Evolutionary conservation across 2,888 invertebrate species (phyloP).

Genomic region (Tineola bisselliella): DNA sequence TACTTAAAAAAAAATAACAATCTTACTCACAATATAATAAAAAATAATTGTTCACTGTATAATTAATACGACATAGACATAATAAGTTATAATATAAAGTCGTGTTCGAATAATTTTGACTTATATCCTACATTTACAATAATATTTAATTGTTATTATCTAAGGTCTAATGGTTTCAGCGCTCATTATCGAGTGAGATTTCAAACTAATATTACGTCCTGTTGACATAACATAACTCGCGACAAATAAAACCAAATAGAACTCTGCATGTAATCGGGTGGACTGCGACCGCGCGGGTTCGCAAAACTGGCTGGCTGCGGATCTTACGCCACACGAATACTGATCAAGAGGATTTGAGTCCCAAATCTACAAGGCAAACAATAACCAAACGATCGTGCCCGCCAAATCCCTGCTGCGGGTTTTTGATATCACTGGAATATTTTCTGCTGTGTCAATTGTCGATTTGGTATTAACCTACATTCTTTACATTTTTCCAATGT

Average conservation of each 20-base stretch:
- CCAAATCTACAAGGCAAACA: constrained; percentile 12
- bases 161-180: too few species aligned
- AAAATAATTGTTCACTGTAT: too few species aligned
- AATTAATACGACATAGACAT: too few species aligned
- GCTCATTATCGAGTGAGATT: too few species aligned
- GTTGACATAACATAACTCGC: too few species aligned
- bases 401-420: neutral
- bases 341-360: neutral
- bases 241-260: neutral
- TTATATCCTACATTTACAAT: too few species aligned
- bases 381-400: constrained; percentile 1
- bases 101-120: too few species aligned
- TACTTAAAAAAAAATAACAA: neutral
- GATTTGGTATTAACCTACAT: neutral
- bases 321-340: constrained; percentile 8
- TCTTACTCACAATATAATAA: too few species aligned
- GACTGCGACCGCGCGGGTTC: neutral
- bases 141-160: too few species aligned
- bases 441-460: neutral
- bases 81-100: too few species aligned
- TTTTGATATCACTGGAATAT: neutral
- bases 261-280: constrained; percentile 5
- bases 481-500: too few species aligned
- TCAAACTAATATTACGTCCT: too few species aligned
- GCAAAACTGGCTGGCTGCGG: constrained; percentile 12